Evolutionary conservation across 2,113 vertebrate species (phyloP).

Genomic region (Ivindomyrus marchei): DNA sequence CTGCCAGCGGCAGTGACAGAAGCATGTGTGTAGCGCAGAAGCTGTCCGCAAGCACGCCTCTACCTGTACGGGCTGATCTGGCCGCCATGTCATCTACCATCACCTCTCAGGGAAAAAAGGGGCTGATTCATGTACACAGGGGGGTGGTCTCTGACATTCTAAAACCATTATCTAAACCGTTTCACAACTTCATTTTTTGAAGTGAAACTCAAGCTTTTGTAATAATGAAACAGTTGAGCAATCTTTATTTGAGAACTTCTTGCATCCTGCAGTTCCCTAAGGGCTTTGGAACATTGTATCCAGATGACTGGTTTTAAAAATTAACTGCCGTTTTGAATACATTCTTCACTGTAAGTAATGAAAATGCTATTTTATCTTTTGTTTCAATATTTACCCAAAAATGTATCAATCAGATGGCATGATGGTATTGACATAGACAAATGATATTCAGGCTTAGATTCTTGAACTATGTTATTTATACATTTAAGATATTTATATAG

Average conservation of each 20-base stretch:
- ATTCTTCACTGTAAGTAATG: neutral
- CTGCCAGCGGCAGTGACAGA: neutral
- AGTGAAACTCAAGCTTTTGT: conserved; percentile 71
- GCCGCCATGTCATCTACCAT: neutral
- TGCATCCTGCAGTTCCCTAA: conserved; percentile 12
- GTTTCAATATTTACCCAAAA: neutral
- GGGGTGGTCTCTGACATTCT: conserved; percentile 34
- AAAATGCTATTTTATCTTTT: neutral
- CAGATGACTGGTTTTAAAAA: neutral
- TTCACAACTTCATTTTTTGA: conserved; percentile 65
- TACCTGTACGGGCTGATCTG: neutral
- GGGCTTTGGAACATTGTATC: neutral
- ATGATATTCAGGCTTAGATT: neutral
- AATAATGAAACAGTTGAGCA: conserved; percentile 64
- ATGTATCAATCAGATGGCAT: neutral
- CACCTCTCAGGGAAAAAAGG: neutral
- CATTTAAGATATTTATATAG: neutral
- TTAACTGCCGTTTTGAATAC: neutral
- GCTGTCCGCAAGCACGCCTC: neutral
- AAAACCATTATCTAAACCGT: conserved; percentile 45
- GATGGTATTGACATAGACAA: neutral
- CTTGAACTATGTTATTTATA: neutral
- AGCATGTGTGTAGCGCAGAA: neutral
- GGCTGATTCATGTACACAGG: neutral
- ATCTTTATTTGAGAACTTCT: conserved; percentile 23